A percentile compares a stretch with the other conserved stretches of the same genome.
These are phyloP conservation scores for Strix uralensis DNA, from an alignment of 2,113 vertebrate species.

Conservation along the genomic window DNA sequence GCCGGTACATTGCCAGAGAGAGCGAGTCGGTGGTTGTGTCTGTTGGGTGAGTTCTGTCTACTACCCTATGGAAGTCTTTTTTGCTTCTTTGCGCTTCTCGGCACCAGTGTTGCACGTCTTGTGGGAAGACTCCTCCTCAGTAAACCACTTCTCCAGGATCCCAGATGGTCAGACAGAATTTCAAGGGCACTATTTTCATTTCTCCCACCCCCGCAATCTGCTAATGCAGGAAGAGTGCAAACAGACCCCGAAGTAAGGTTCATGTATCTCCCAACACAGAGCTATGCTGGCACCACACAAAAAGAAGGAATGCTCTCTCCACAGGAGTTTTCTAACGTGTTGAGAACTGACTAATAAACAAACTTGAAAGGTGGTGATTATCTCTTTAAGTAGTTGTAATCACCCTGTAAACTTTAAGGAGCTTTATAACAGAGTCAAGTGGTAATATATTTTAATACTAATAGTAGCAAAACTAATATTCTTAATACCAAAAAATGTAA, in stretches of 20 bases:
- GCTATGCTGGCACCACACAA: not conserved
- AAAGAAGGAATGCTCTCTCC: not conserved
- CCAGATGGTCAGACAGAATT: not conserved
- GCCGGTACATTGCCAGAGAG: conserved; percentile 69
- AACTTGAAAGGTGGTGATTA: not conserved
- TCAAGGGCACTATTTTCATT: not conserved
- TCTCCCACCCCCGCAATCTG: not conserved
- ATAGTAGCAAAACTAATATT: not conserved
- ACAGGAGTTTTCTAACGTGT: not conserved
- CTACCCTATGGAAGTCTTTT: too few species aligned
- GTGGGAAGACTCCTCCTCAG: not conserved
- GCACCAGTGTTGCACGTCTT: accelerated
- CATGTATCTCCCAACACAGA: not conserved
- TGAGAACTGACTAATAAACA: not conserved
- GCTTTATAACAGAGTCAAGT: not conserved
- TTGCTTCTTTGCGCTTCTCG: not conserved
- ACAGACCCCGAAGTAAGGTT: too few species aligned
- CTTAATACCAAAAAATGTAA: not conserved
- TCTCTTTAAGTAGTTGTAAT: not conserved
- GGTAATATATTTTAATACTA: not conserved
- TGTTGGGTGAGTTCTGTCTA: conserved; percentile 66
- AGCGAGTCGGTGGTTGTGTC: conserved; percentile 72
- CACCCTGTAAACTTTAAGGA: not conserved
- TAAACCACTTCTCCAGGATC: not conserved
- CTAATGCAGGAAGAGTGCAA: not conserved